A percentile compares a stretch with the other conserved stretches of the same genome.
These are phyloP conservation scores for Hofmannophila pseudospretella DNA, from an alignment of 2,888 invertebrate species.

Conservation along the genomic window DNA sequence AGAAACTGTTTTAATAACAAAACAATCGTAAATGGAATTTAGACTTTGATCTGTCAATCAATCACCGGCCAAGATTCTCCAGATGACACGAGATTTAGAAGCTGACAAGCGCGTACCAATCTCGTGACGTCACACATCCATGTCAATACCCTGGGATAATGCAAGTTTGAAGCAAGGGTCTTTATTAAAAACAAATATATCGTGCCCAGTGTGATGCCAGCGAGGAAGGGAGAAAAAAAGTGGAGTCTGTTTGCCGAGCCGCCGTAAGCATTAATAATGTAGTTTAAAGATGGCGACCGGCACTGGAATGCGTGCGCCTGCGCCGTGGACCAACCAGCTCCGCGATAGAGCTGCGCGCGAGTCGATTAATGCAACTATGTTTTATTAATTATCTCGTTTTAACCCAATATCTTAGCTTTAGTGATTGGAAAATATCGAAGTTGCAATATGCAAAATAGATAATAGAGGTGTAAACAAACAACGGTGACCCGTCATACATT, in stretches of 20 bases:
- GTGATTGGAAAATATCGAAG: not conserved
- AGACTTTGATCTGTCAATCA: not conserved
- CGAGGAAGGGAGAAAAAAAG: slow-evolving; percentile 41
- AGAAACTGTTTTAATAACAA: no score
- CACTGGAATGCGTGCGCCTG: slow-evolving; percentile 59
- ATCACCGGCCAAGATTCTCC: not conserved
- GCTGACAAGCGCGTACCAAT: not conserved
- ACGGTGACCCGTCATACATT: not conserved
- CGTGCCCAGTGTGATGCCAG: slow-evolving; percentile 35
- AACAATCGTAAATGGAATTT: no score
- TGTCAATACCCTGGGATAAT: not conserved
- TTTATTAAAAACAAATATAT: slow-evolving; percentile 69
- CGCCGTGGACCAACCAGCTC: slow-evolving; percentile 33
- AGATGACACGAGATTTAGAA: not conserved
- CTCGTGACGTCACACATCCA: not conserved
- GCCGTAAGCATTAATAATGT: slow-evolving; percentile 70
- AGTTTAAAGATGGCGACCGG: slow-evolving; percentile 69
- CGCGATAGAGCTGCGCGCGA: slow-evolving; percentile 35
- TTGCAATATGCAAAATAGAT: not conserved
- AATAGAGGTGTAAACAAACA: not conserved
- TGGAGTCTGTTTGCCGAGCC: slow-evolving; percentile 48
- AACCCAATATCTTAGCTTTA: not conserved
- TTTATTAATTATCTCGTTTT: not conserved
- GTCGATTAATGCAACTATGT: slow-evolving; percentile 18
- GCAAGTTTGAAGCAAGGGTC: slow-evolving; percentile 20